phyloP scores from a whole-genome alignment of 35 echinoderm and acorn worm genomes.

The Amphiura filiformis region DNA sequence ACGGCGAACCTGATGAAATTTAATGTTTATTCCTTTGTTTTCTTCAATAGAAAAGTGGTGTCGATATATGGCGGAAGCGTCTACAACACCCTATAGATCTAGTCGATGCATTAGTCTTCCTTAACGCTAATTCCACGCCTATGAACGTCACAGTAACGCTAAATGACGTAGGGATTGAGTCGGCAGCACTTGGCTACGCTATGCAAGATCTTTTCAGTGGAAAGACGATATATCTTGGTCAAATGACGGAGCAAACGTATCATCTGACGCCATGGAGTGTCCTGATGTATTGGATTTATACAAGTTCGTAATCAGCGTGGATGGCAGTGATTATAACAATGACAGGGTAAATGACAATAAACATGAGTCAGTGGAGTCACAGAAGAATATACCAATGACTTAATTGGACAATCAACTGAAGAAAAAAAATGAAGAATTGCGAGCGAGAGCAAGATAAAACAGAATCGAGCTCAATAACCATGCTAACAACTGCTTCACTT shows the following conservation, averaged over 20 bases:
- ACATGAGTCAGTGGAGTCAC: too few relatives aligned
- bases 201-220: neutral
- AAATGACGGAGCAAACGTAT: neutral
- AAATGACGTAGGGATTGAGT: neutral
- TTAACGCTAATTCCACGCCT: neutral
- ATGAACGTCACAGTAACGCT: neutral
- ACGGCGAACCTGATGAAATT: too few relatives aligned
- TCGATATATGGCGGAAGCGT: neutral
- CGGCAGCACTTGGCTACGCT: neutral
- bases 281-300: neutral
- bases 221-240: neutral
- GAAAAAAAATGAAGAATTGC: too few relatives aligned
- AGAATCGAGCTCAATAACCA: too few relatives aligned
- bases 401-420: too few relatives aligned
- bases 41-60: neutral
- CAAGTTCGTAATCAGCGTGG: too few relatives aligned
- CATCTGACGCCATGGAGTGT: neutral
- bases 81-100: neutral
- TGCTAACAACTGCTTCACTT: too few relatives aligned
- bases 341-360: too few relatives aligned
- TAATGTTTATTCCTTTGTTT: too few relatives aligned
- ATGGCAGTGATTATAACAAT: too few relatives aligned
- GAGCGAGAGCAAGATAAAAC: too few relatives aligned
- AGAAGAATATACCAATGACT: too few relatives aligned
- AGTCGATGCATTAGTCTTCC: neutral